Evolutionary conservation across 2,888 invertebrate genomes (phyloP).

Genomic region (Ormyrus labotus): DNA sequence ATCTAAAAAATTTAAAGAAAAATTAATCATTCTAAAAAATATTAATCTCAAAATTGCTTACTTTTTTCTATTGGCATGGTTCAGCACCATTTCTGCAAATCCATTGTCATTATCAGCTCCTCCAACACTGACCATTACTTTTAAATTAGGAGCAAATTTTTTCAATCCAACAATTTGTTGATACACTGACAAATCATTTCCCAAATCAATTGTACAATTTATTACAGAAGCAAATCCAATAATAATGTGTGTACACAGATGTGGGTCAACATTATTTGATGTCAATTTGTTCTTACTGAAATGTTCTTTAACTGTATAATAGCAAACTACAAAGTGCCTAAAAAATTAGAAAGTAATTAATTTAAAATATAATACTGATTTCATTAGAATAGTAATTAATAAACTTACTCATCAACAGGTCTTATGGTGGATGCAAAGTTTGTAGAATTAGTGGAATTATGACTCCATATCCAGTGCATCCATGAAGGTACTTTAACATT

Average conservation of each 20-base stretch:
- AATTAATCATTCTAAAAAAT: constrained; percentile 13
- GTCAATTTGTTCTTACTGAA: constrained; percentile 74
- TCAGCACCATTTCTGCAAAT: constrained; percentile 84
- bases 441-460: constrained; percentile 33
- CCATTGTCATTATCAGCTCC: constrained; percentile 77
- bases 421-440: constrained; percentile 48
- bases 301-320: constrained; percentile 79
- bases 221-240: constrained; percentile 84
- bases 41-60: constrained; percentile 59
- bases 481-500: constrained; percentile 51
- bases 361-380: not conserved
- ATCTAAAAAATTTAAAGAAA: constrained; percentile 70
- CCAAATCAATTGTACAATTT: constrained; percentile 80
- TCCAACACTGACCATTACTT: constrained; percentile 87
- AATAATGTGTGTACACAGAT: constrained; percentile 90
- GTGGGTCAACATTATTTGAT: constrained; percentile 81
- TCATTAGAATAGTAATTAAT: not conserved
- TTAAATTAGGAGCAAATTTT: constrained; percentile 80
- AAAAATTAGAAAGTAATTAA: constrained; percentile 3
- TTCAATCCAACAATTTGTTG: constrained; percentile 78
- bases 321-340: constrained; percentile 80
- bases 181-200: constrained; percentile 73
- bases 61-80: constrained; percentile 83
- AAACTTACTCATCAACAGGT: constrained; percentile 48
- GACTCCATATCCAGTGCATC: constrained; percentile 54